A percentile compares a stretch with the other conserved stretches of the same genome.
These are phyloP conservation scores for Camptogramma bilineatum DNA, from an alignment of 2,888 invertebrate genomes.

Conservation along the genomic window DNA sequence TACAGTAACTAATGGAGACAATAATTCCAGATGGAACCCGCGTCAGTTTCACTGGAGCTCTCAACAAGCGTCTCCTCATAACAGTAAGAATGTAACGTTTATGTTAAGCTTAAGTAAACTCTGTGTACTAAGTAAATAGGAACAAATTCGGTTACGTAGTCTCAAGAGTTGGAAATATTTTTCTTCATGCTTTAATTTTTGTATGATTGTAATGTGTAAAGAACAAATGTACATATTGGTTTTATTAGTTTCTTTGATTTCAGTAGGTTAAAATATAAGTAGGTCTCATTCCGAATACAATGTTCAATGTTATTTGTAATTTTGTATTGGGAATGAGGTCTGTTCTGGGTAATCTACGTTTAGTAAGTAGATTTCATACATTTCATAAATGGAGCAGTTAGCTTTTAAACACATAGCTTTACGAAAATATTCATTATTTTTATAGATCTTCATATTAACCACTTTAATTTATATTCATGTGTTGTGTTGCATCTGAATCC, in stretches of 20 bases:
- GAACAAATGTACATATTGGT: conserved; percentile 42
- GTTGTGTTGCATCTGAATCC: conserved; percentile 23
- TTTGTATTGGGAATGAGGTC: conserved; percentile 25
- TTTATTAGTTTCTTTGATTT: conserved; percentile 39
- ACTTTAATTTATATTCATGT: conserved; percentile 34
- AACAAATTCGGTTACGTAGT: conserved; percentile 79
- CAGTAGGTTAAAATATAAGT: conserved; percentile 20
- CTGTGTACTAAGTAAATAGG: conserved; percentile 73
- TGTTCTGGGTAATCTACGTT: conserved; percentile 27
- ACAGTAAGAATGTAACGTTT: conserved; percentile 65
- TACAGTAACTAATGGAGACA: conserved; percentile 23
- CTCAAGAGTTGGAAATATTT: conserved; percentile 72
- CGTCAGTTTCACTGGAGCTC: conserved; percentile 69
- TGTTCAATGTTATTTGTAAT: conserved; percentile 17
- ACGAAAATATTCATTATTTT: conserved; percentile 39
- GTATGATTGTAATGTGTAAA: conserved; percentile 52
- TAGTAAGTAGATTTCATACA: conserved; percentile 34
- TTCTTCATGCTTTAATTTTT: conserved; percentile 82
- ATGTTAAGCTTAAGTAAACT: conserved; percentile 70
- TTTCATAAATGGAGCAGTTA: conserved; percentile 33
- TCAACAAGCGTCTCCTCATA: conserved; percentile 77
- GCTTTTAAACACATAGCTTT: conserved; percentile 33
- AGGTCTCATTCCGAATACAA: conserved; percentile 22
- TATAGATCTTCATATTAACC: conserved; percentile 37
- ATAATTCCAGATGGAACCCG: conserved; percentile 59